Percentiles rank a stretch among this genome's conserved stretches.
These are phyloP conservation scores for Acipenser transmontanus DNA, from an alignment of 2,797 vertebrate genomes.

Conservation along the genomic window DNA sequence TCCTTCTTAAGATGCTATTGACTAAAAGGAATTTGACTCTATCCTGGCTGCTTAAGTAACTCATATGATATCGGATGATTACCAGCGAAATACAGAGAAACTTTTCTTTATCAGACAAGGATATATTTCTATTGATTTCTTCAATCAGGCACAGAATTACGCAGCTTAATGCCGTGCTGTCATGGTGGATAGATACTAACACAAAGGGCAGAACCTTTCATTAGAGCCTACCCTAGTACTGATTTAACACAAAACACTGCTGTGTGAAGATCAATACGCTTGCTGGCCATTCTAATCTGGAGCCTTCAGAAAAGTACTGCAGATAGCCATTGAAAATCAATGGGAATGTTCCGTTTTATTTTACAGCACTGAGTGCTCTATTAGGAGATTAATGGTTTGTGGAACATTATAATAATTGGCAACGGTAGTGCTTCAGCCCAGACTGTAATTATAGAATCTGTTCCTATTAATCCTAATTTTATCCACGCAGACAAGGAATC, in stretches of 20 bases:
- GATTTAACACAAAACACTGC: constrained; percentile 49
- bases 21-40: not conserved
- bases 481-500: constrained; percentile 35
- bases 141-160: constrained; percentile 38
- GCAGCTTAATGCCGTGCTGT: constrained; percentile 45
- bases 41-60: not conserved
- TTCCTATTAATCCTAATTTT: constrained; percentile 52
- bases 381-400: constrained; percentile 51
- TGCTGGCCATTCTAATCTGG: constrained; percentile 47
- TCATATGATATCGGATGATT: constrained; percentile 2
- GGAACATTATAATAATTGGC: constrained; percentile 52
- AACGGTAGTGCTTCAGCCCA: constrained; percentile 32
- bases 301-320: constrained; percentile 44
- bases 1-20: not conserved
- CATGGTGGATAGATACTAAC: constrained; percentile 28
- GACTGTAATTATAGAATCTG: constrained; percentile 52
- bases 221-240: constrained; percentile 47
- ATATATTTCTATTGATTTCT: constrained; percentile 48
- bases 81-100: constrained; percentile 4
- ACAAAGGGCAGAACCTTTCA: constrained; percentile 54
- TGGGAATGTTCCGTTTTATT: constrained; percentile 52
- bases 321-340: constrained; percentile 53
- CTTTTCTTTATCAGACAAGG: constrained; percentile 48
- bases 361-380: constrained; percentile 37
- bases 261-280: constrained; percentile 57